Percentiles rank a stretch among this genome's conserved stretches.
These are phyloP conservation scores for Plestiodon gilberti DNA, from an alignment of 2,113 vertebrate genomes.

Conservation along the genomic window DNA sequence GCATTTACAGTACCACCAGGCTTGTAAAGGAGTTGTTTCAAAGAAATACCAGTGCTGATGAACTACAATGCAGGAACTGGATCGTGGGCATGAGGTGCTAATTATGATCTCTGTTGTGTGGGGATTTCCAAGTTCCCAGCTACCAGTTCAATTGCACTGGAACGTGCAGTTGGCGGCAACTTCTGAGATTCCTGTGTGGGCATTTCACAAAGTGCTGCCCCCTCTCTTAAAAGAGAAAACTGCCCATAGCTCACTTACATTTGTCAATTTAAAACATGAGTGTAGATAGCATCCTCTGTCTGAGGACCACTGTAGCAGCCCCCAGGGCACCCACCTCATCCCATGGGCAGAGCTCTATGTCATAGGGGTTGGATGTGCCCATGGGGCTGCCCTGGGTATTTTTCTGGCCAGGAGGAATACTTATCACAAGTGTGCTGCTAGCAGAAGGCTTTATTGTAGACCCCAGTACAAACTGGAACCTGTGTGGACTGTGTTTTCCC, in stretches of 20 bases:
- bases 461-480: no score
- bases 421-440: no score
- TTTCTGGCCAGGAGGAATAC: no score
- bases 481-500: no score
- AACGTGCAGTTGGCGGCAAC: background rate
- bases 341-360: no score
- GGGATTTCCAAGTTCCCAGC: background rate
- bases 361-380: no score
- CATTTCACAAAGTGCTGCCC: background rate
- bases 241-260: no score
- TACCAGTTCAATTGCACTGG: background rate
- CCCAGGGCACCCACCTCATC: no score
- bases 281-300: background rate
- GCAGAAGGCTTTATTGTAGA: no score
- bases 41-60: background rate
- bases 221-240: background rate
- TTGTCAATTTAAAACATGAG: background rate
- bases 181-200: background rate
- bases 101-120: background rate
- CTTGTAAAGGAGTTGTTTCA: constrained; percentile 4
- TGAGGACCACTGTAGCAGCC: background rate
- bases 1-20: constrained; percentile 8
- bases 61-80: background rate
- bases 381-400: no score
- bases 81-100: background rate